Evolutionary conservation across 30 jellyfish, hydroid and myxozoan genomes (phyloP), one percentile per base, ranked within the genome.

Genomic region (Aurelia aurita): DNA sequence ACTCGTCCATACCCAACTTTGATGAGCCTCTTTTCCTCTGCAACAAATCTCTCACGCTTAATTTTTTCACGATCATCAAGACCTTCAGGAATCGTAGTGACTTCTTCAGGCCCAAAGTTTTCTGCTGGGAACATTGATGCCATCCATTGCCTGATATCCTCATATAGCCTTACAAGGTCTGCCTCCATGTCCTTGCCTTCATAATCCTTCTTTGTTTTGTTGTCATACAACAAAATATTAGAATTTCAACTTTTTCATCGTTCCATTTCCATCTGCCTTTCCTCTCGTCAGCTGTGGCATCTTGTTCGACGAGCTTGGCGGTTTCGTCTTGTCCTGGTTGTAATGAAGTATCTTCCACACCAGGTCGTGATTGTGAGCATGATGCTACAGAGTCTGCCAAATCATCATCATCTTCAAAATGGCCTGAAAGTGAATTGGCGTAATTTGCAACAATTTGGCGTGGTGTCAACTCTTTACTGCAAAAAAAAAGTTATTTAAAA

Each of bases 1-100:
- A 87, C 72, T 27, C 96, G 79, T 19, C 64, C 91, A 77, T 87
- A 76, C 21, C 96, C 86, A 43, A 58, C 55, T 64, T 64, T 72
- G 4, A 72, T 74, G 25, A 14, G 65, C 78, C 44, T 82, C 77
- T 54, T 82, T 22, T 66, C 92, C 44, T 82, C 65, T 31, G 29
- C 47, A 43, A 19, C 29, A 29, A 21, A 19, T 62, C 61, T 46
- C 29, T 58, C 77, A 57, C 8, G 61, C 45, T 57, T 61, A 22
- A 59, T 63, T 59, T 55, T 32, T 67, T 62, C 84, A 62, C 26
- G 64, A 35, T 66, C 64, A 55, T 31, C 59, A 44, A 80, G 60
- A 57, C 58, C 84, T 39, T 80, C 74, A 39, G 84, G 75, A 62
- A 67, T 65, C 26, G 31, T 54, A 0, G 73, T 31, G 49, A 80